phyloP scores from a whole-genome alignment of 2,888 invertebrate species.

The Keiferia lycopersicella region DNA sequence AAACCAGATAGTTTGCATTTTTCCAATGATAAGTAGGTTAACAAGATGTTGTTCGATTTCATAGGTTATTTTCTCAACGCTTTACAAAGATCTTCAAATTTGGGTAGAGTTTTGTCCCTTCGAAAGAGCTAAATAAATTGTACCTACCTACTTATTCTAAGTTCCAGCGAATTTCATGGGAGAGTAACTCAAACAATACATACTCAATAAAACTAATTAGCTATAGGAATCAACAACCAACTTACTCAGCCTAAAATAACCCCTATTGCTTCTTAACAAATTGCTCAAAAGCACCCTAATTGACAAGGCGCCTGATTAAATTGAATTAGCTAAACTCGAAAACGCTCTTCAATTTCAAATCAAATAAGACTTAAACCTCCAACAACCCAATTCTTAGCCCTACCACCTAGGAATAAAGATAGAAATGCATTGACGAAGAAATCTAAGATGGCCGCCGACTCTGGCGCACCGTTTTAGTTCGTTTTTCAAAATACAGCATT shows the following conservation, averaged over 20 bases:
- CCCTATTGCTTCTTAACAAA: constrained; percentile 40
- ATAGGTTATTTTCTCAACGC: too few species aligned
- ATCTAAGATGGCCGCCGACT: constrained; percentile 61
- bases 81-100: too few species aligned
- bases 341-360: constrained; percentile 29
- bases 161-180: background rate
- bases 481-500: constrained; percentile 62
- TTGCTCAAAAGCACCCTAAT: constrained; percentile 47
- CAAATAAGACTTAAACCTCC: background rate
- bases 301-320: constrained; percentile 49
- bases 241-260: constrained; percentile 26
- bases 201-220: constrained; percentile 12
- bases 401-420: constrained; percentile 33
- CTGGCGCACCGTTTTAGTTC: constrained; percentile 60
- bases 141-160: too few species aligned
- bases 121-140: background rate
- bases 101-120: too few species aligned
- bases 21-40: too few species aligned
- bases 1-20: too few species aligned
- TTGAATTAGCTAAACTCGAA: constrained; percentile 54
- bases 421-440: constrained; percentile 34
- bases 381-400: constrained; percentile 31
- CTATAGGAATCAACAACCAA: background rate
- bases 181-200: constrained; percentile 2
- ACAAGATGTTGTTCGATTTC: too few species aligned